Evolutionary conservation across 2,888 invertebrate species (phyloP), one percentile per base, ranked within the genome.

Genomic region (Octodonta nipae): DNA sequence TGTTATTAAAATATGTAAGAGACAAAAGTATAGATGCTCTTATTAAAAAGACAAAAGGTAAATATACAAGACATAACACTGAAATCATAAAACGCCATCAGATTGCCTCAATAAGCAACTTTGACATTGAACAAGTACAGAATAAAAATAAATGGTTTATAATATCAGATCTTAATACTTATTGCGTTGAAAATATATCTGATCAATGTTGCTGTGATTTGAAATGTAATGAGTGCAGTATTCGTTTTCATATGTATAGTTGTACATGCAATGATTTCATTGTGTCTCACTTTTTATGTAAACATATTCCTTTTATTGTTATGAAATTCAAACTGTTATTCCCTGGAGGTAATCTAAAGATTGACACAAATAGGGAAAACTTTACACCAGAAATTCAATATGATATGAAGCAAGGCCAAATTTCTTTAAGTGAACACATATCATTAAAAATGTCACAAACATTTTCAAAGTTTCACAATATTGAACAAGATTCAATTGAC

Each of bases 11-110:
- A 26, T 49, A 47, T 41, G 30, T 46, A 4, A 30, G 43, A 27
- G 44, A 50, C 29, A 46, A 42, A 34, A 20, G 44, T n/a, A 42
- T 46, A 32, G 39, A 45, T 15, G 27, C 38, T 11, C 24, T 49
- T 11, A 45, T 44, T 6, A 33, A 36, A 10, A 6, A 35, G 12
- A 32, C 40, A 13, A 46, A 46, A 39, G 46, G 47, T 6, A 50
- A 47, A 37, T 27, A 45, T 20, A 30, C 31, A 13, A 36, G 28
- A 8, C 42, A 46, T 33, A 11, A 40, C 5, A 34, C 29, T 26
- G 35, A 32, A 2, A 14, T 39, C 15, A 13, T 40, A 5, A 8
- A 13, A 11, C 15, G 26, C 12, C 30, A 30, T 26, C 12, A 15
- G 22, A 2, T 13, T 8, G 15, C 27, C 12, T n/a, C 27, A n/a